Evolutionary conservation across 2,888 invertebrate genomes (phyloP), one percentile per base, ranked within the genome.

Genomic region (Scaptodrosophila latifasciaeformis): DNA sequence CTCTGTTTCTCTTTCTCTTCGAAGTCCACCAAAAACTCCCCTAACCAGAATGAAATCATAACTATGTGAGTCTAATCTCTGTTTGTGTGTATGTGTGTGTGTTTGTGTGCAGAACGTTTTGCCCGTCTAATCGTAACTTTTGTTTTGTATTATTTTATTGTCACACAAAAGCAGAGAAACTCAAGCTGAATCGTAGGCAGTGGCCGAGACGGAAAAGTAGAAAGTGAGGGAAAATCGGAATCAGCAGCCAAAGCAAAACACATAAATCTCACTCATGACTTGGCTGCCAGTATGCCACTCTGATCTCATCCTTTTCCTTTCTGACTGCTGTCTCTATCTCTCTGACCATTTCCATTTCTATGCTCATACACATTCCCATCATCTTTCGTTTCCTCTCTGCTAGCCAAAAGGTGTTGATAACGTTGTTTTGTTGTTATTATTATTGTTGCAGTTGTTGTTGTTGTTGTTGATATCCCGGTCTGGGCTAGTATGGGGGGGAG

Each of bases 261-360:
- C 79, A 77, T 77, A 77, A 77, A 77, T 77, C 79, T 76, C 81
- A 62, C 78, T 61, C 81, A 65, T 62, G 81, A 67, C 81, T 77
- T 65, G 55, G 35, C 35, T 34, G 49, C 30, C 44, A 13, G 24
- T 24, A 29, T 47, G 18, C 18, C 34, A 18, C 37, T 51, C 21
- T 19, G 30, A 37, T 46, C 47, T 34, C 52, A 45, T 45, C 48
- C 53, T 51, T 50, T 24, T 46, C 53, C 55, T 46, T 54, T 51
- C 46, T 46, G 43, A 39, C 18, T 17, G 45, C n/a, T 12, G 12
- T 17, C 31, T 34, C 34, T 7, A 15, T 5, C 15, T 27, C 37
- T 2, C n/a, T n/a, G n/a, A n/a, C n/a, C n/a, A n/a, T n/a, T n/a
- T n/a, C n/a, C n/a, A n/a, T n/a, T n/a, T n/a, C n/a, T n/a, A n/a